Conservation (phyloP, 2,797 vertebrate genomes). For the Oryzias dopingdopingensis region DNA sequence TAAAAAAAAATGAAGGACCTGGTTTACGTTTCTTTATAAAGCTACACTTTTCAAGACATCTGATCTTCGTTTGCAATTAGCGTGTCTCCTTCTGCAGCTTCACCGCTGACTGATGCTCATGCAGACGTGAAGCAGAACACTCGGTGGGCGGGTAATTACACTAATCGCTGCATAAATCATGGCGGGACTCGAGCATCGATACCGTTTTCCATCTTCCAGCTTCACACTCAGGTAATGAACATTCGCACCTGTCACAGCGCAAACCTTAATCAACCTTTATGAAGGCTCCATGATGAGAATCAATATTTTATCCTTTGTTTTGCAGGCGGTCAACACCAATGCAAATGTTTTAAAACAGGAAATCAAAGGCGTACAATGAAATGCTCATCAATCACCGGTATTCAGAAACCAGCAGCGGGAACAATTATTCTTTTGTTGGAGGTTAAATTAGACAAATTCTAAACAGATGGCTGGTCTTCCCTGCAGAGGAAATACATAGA, state of each 20-base stretch:
- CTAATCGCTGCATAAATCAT: conserved; percentile 34
- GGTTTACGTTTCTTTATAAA: too few relatives aligned
- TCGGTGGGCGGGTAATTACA: conserved; percentile 19
- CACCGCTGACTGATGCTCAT: conserved; percentile 3
- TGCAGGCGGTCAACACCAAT: conserved; percentile 1
- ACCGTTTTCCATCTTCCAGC: conserved; percentile 28
- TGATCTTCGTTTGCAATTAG: background rate
- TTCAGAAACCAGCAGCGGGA: too few relatives aligned
- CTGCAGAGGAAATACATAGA: too few relatives aligned
- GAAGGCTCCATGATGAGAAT: conserved; percentile 38
- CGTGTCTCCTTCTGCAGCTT: background rate
- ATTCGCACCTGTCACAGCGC: conserved; percentile 15
- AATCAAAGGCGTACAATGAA: background rate
- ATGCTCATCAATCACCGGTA: background rate
- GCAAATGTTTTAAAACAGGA: background rate
- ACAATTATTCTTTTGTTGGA: too few relatives aligned
- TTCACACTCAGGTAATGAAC: conserved; percentile 21
- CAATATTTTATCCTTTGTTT: conserved; percentile 31
- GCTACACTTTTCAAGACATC: too few relatives aligned
- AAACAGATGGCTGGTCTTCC: too few relatives aligned
- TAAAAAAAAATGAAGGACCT: too few relatives aligned
- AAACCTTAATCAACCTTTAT: conserved; percentile 34
- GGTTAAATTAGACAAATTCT: too few relatives aligned
- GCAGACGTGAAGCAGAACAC: background rate
- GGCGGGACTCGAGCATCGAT: conserved; percentile 12